These are phyloP conservation scores for Halichoerus grypus DNA, from an alignment of 2,113 vertebrate genomes.

Conservation along the genomic window DNA sequence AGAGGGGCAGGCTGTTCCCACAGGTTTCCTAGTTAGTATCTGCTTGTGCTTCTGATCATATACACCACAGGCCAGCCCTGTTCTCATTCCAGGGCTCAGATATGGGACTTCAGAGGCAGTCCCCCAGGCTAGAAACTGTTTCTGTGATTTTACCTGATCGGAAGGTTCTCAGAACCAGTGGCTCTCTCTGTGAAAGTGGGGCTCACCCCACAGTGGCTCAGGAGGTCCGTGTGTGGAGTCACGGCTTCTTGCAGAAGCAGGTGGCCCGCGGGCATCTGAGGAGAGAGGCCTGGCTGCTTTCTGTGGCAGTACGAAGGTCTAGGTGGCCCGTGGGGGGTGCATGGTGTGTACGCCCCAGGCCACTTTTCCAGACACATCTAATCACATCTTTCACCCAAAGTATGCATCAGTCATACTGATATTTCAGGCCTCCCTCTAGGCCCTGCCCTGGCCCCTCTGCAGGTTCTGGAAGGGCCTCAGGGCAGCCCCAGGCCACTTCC, in stretches of 20 bases:
- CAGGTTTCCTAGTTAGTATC: background rate
- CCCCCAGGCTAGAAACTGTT: background rate
- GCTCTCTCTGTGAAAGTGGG: background rate
- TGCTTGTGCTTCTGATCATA: background rate
- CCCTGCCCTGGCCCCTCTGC: no score
- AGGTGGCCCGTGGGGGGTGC: background rate
- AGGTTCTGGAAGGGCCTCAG: background rate
- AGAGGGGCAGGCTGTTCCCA: background rate
- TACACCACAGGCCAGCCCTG: accelerated
- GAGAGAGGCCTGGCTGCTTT: background rate
- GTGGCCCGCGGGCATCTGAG: background rate
- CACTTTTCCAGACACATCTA: no score
- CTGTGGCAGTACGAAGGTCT: background rate
- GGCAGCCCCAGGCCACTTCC: background rate
- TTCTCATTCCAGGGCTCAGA: background rate
- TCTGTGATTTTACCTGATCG: background rate
- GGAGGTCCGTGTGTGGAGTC: no score
- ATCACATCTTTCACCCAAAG: no score
- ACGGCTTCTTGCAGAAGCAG: background rate
- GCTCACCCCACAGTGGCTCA: background rate
- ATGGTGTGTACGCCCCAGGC: background rate
- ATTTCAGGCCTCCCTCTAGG: background rate
- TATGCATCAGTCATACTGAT: no score
- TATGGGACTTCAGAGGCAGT: background rate
- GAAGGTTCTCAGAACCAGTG: background rate